Base-by-base conservation (phyloP, 1,140 invertebrate species). In the Belonocnema kinseyi region DNA sequence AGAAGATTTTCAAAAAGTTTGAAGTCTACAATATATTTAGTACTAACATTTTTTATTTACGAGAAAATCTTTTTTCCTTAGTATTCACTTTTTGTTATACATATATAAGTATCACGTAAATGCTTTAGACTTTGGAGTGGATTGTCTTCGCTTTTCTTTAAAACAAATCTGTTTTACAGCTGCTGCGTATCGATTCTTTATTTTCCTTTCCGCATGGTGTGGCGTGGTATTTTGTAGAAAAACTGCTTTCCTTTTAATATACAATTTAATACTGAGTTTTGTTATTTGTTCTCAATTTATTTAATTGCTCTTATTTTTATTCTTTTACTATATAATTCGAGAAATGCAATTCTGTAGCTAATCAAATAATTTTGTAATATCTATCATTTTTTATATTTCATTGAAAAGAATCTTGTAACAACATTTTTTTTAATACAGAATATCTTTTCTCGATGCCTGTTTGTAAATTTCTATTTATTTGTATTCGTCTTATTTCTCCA, bases 401-500 rank as follows among this genome's bases (percentile, higher is more conserved):
- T 33, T 33, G 26, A 33, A 33, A 46, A 46, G 8, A 10, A 11
- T 46, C 8, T 46, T 46, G 40, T 46, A 46, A 46, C 3, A 40
- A 40, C 0, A 46, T 10, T 7, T 46, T 10, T 26, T 13, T 14
- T 16, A 16, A 7, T 66, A 21, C 40, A 46, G 21, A 66, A 66
- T 66, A 46, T 33, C 26, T 66, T 66, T 66, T 40, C 40, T 66
- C n/a, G 8, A 7, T 16, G 21, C 40, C 40, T 46, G 40, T 46
- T 40, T 40, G 26, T 66, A 21, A 80, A 50, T 79, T 82, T 66
- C 79, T 40, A 76, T 81, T 79, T 74, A 70, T 72, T 79, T 81
- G 73, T 76, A 58, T 78, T 54, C 79, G 81, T 85, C 79, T 88
- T 81, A 86, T 90, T 88, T 83, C 84, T 90, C 85, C 88, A 86